These are phyloP conservation scores for Leptinotarsa haldemani DNA, from an alignment of 2,888 invertebrate genomes.

Conservation along the genomic window DNA sequence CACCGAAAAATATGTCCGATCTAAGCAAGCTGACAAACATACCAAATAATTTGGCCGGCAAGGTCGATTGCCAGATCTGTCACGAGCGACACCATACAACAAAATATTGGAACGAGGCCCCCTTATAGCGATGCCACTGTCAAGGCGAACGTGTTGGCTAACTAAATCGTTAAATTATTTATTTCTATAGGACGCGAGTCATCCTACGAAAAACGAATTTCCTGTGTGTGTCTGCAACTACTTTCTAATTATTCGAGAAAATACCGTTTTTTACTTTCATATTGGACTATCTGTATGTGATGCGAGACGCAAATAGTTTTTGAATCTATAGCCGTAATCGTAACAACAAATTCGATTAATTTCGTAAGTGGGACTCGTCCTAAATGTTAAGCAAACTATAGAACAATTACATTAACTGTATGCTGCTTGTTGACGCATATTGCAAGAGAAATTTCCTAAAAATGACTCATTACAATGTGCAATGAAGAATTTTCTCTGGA, in stretches of 20 bases:
- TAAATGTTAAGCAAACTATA: constrained; percentile 14
- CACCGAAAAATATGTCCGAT: not conserved
- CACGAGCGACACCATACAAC: not conserved
- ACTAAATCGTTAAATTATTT: constrained; percentile 9
- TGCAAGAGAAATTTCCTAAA: not conserved
- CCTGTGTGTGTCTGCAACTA: constrained; percentile 1
- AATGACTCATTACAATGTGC: not conserved
- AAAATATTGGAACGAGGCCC: constrained; percentile 15
- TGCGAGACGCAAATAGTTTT: not conserved
- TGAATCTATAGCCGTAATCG: not conserved
- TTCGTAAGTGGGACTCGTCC: constrained; percentile 16
- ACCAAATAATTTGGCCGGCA: not conserved
- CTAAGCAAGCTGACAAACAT: not conserved
- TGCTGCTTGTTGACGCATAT: not conserved
- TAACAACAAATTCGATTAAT: constrained; percentile 14
- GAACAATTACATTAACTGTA: constrained; percentile 9
- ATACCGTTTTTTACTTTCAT: constrained; percentile 15
- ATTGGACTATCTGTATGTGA: not conserved
- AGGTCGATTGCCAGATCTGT: not conserved
- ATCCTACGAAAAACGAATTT: constrained; percentile 7
- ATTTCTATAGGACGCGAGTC: constrained; percentile 1
- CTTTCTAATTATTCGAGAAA: constrained; percentile 17
- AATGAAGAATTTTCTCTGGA: too few relatives aligned
- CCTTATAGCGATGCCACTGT: constrained; percentile 7
- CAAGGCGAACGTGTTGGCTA: constrained; percentile 14